Conservation (phyloP, 2,113 vertebrate species). For the Nothocercus nigrocapillus region DNA sequence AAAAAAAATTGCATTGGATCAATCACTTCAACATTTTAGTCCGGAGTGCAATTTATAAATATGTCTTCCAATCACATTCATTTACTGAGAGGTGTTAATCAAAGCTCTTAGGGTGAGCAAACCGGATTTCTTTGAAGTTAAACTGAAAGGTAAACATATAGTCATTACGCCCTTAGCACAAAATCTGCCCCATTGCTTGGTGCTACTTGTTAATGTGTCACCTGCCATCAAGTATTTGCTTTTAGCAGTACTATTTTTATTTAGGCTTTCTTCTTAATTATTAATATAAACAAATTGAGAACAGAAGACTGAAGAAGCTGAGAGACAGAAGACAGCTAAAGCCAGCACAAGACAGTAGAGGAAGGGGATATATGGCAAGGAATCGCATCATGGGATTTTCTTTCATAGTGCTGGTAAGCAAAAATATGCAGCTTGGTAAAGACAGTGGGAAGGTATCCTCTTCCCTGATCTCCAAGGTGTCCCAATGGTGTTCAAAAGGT, state of each 20-base stretch:
- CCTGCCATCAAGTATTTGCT: not conserved
- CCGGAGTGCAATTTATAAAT: not conserved
- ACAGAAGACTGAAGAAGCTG: not conserved
- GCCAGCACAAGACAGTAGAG: not conserved
- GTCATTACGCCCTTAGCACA: too few relatives aligned
- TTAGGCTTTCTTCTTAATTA: not conserved
- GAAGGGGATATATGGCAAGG: not conserved
- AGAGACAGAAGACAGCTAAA: not conserved
- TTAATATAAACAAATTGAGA: not conserved
- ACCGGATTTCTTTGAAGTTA: not conserved
- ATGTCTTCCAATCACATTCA: not conserved
- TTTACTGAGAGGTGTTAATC: accelerated
- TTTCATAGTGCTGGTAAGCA: not conserved
- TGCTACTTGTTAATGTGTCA: not conserved
- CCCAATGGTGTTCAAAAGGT: not conserved
- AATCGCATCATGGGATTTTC: accelerated
- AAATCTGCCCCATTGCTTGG: not conserved
- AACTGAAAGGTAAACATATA: not conserved
- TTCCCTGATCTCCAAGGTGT: not conserved
- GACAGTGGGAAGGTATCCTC: not conserved
- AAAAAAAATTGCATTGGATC: not conserved
- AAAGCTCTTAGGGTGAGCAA: not conserved
- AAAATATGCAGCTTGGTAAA: accelerated
- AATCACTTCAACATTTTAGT: not conserved
- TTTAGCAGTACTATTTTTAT: not conserved